A percentile compares a stretch with the other conserved stretches of the same genome.
Conservation (phyloP, 2,113 vertebrate genomes). For the Marmota flaviventris region DNA sequence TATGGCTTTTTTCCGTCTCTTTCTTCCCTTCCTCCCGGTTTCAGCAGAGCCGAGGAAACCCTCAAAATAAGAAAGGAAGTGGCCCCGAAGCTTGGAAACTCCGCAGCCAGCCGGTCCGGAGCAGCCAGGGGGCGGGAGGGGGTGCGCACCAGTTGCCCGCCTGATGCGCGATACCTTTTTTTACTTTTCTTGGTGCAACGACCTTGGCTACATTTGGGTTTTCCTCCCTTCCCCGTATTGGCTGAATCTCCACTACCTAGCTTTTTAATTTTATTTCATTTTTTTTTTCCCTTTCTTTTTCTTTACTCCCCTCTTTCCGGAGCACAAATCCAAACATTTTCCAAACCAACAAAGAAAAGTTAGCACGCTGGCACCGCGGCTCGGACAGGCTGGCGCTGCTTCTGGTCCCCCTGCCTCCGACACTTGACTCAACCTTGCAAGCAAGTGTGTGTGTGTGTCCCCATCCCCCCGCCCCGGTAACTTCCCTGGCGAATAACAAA, state of each 20-base stretch:
- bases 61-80: conserved; percentile 72
- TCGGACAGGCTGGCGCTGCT: conserved; percentile 73
- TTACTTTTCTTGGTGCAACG: conserved; percentile 51
- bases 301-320: background rate
- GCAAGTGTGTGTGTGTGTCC: conserved; percentile 6
- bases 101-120: conserved; percentile 66
- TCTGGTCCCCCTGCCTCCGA: conserved; percentile 64
- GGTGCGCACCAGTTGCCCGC: conserved; percentile 83
- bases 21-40: conserved; percentile 75
- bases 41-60: conserved; percentile 80
- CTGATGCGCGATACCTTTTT: conserved; percentile 72
- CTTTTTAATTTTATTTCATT: background rate
- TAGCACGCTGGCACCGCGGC: conserved; percentile 80
- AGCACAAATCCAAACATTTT: conserved; percentile 76
- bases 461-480: conserved; percentile 59
- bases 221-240: conserved; percentile 77
- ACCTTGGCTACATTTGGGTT: background rate
- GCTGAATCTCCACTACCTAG: conserved; percentile 71
- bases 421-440: conserved; percentile 81
- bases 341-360: conserved; percentile 86
- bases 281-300: fast-evolving
- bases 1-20: conserved; percentile 77
- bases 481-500: conserved; percentile 71
- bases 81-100: conserved; percentile 71
- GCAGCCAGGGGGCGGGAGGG: conserved; percentile 69